Percentiles rank a stretch among this genome's conserved stretches.
These are phyloP conservation scores for Ciconia maguari DNA, from an alignment of 2,113 vertebrate genomes.

Conservation along the genomic window DNA sequence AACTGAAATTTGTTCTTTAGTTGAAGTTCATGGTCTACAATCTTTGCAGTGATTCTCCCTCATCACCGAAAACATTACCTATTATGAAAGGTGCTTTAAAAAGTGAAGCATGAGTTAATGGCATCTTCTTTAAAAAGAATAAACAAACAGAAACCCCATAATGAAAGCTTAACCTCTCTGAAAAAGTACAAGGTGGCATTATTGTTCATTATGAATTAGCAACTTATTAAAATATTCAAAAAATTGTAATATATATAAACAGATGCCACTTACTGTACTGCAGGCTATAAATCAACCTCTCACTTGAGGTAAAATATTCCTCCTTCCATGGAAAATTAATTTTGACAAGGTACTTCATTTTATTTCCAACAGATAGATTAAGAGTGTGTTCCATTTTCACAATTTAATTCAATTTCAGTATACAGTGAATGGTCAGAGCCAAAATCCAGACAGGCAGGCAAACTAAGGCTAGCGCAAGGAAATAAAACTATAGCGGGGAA, in stretches of 20 bases:
- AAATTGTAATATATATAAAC: not conserved
- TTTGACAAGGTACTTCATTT: not conserved
- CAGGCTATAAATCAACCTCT: not conserved
- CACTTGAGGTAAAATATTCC: not conserved
- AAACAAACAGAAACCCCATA: not conserved
- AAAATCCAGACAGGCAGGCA: not conserved
- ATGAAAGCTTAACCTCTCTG: not conserved
- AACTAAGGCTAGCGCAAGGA: no score
- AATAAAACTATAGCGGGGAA: not conserved
- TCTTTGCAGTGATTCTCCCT: not conserved
- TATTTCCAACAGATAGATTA: not conserved
- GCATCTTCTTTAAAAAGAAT: not conserved
- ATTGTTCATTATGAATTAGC: not conserved
- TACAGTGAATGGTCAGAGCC: not conserved
- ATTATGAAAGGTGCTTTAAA: not conserved
- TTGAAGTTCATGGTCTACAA: not conserved
- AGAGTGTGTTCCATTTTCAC: not conserved
- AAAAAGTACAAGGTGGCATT: not conserved
- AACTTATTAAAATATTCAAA: not conserved
- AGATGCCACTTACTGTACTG: not conserved
- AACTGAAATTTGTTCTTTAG: not conserved
- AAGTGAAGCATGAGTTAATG: not conserved
- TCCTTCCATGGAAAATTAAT: not conserved
- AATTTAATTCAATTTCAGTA: not conserved
- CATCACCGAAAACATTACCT: not conserved